Evolutionary conservation across 2,888 invertebrate species (phyloP).

Genomic region (Eudemis profundana): DNA sequence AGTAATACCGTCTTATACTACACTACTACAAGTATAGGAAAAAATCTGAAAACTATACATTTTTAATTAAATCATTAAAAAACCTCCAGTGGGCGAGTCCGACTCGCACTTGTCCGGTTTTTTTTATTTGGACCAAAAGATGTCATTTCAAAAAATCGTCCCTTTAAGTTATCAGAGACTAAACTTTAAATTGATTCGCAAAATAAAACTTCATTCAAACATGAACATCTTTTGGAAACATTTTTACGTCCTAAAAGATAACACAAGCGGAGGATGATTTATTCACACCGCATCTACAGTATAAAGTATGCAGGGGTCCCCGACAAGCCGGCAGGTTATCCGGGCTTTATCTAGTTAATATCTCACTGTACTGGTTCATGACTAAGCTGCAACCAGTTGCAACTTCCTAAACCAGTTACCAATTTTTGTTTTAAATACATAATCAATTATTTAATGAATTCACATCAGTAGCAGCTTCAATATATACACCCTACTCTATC

Average conservation of each 20-base stretch:
- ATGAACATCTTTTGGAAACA: slow-evolving; percentile 4
- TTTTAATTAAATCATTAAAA: too few relatives aligned
- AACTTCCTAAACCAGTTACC: slow-evolving; percentile 22
- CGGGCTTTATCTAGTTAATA: slow-evolving; percentile 58
- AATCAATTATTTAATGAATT: too few relatives aligned
- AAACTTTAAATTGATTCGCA: not conserved
- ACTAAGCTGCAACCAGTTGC: slow-evolving; percentile 30
- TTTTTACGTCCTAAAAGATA: slow-evolving; percentile 27
- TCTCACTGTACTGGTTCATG: slow-evolving; percentile 49
- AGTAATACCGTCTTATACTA: not conserved
- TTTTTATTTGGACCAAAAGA: too few relatives aligned
- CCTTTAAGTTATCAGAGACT: too few relatives aligned
- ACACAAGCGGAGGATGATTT: slow-evolving; percentile 51
- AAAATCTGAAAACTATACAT: too few relatives aligned
- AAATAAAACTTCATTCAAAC: slow-evolving; percentile 3
- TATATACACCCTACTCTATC: too few relatives aligned
- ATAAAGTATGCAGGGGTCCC: slow-evolving; percentile 59
- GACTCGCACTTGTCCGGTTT: too few relatives aligned
- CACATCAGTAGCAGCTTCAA: too few relatives aligned
- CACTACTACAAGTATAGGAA: too few relatives aligned
- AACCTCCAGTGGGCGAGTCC: too few relatives aligned
- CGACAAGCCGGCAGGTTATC: slow-evolving; percentile 50
- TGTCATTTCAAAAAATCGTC: too few relatives aligned
- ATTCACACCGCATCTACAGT: slow-evolving; percentile 55
- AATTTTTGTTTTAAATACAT: not conserved